Evolutionary conservation across 2,888 invertebrate genomes (phyloP), one percentile per base, ranked within the genome.

Genomic region (Anoplius nigerrimus): DNA sequence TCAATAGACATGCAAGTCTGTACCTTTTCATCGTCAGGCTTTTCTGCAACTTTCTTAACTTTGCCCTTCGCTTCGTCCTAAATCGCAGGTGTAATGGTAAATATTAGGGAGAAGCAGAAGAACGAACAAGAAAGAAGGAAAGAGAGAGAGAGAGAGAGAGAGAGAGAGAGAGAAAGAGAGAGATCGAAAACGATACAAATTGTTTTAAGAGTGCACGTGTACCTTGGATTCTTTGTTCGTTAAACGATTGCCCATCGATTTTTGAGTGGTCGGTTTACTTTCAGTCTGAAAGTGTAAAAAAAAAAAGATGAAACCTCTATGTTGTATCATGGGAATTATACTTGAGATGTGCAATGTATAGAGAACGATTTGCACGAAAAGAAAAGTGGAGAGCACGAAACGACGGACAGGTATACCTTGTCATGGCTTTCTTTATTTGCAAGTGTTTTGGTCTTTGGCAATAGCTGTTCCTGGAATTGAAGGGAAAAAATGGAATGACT

Each of bases 161-260:
- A 6, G 34, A 34, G 34, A 34, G 34, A 34, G 34, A 34, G 8
- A 34, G 34, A 34, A 13, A 34, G 34, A 34, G 34, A 11, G 34
- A 5, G 34, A n/a, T n/a, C n/a, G n/a, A n/a, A n/a, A n/a, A n/a
- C n/a, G n/a, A n/a, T n/a, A n/a, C n/a, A 54, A 6, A 16, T 42
- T 42, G 11, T 34, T 2, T 42, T 34, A 20, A 18, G 0, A 13
- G 20, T 27, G 13, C 18, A 5, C n/a, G 42, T 55, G 13, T 55
- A 55, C 55, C 55, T 55, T 55, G 8, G 55, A 0, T 34, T 55
- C 34, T 15, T 42, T 6, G 45, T 45, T 45, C 16, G 45, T 45
- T n/a, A n/a, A n/a, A n/a, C n/a, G n/a, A n/a, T n/a, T n/a, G 15
- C 16, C 34, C 11, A 34, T 16, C 1, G 34, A 13, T 55, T 24